Conservation (phyloP, 2,113 vertebrate genomes). For the Megaceryle maxima region DNA sequence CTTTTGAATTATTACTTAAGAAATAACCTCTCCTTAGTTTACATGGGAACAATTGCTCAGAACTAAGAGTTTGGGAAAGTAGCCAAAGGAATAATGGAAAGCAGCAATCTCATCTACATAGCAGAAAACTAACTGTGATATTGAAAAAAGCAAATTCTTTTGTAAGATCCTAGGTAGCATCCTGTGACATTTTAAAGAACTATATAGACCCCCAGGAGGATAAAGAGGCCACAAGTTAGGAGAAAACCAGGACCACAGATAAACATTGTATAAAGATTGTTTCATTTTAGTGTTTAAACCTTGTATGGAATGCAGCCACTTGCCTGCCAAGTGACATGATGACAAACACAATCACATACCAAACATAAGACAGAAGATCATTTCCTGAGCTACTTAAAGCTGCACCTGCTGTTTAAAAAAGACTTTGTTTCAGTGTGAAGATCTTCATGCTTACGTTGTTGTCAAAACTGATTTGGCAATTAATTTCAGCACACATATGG, state of each 20-base stretch:
- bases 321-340: not conserved
- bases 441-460: not conserved
- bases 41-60: not conserved
- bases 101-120: not conserved
- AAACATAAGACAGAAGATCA: not conserved
- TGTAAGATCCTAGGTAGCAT: not conserved
- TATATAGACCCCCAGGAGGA: not conserved
- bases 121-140: not conserved
- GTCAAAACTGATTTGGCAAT: not conserved
- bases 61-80: not conserved
- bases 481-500: not conserved
- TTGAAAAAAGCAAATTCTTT: not conserved
- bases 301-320: not conserved
- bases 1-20: not conserved
- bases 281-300: not conserved
- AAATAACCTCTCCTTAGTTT: not conserved
- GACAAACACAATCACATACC: not conserved
- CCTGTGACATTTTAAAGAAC: not conserved
- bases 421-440: not conserved
- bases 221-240: not conserved
- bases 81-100: conserved; percentile 1
- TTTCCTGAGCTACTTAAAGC: not conserved
- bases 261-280: not conserved
- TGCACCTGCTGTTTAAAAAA: not conserved
- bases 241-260: not conserved